Evolutionary conservation across 2,113 vertebrate genomes (phyloP).

Genomic region (Poecilia latipinna): DNA sequence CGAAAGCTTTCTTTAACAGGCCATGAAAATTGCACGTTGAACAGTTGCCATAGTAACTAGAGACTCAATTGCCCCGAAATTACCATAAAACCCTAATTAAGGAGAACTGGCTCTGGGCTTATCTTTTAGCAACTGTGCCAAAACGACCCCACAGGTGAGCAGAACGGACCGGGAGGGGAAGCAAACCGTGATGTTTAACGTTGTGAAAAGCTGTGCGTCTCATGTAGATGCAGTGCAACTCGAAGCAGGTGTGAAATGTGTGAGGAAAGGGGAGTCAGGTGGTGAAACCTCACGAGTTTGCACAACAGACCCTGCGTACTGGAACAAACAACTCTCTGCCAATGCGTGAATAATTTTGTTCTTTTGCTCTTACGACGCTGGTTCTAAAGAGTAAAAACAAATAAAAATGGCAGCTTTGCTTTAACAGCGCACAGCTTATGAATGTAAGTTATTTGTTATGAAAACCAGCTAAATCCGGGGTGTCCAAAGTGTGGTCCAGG

Average conservation of each 20-base stretch:
- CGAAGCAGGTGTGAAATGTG: background rate
- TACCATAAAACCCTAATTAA: slow-evolving; percentile 72
- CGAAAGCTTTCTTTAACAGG: slow-evolving; percentile 60
- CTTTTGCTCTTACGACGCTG: background rate
- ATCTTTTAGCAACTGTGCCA: slow-evolving; percentile 55
- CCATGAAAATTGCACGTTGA: slow-evolving; percentile 58
- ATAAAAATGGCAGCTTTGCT: background rate
- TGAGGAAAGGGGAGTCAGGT: background rate
- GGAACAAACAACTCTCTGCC: background rate
- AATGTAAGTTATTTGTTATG: background rate
- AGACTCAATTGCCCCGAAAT: slow-evolving; percentile 67
- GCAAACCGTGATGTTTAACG: slow-evolving; percentile 8
- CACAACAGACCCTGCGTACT: background rate
- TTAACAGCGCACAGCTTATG: background rate
- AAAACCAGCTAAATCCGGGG: no score
- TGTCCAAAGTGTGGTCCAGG: no score
- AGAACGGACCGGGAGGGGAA: slow-evolving; percentile 41
- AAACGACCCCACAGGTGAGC: slow-evolving; percentile 52
- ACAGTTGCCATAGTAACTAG: slow-evolving; percentile 59
- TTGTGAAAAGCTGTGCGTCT: slow-evolving; percentile 13
- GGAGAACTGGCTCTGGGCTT: slow-evolving; percentile 50
- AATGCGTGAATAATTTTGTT: background rate
- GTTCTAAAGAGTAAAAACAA: background rate
- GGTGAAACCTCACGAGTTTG: background rate
- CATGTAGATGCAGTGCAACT: slow-evolving; percentile 1